Percentiles rank a stretch among this genome's conserved stretches.
These are phyloP conservation scores for Plectrocnemia conspersa DNA, from an alignment of 1,140 invertebrate species.

Conservation along the genomic window DNA sequence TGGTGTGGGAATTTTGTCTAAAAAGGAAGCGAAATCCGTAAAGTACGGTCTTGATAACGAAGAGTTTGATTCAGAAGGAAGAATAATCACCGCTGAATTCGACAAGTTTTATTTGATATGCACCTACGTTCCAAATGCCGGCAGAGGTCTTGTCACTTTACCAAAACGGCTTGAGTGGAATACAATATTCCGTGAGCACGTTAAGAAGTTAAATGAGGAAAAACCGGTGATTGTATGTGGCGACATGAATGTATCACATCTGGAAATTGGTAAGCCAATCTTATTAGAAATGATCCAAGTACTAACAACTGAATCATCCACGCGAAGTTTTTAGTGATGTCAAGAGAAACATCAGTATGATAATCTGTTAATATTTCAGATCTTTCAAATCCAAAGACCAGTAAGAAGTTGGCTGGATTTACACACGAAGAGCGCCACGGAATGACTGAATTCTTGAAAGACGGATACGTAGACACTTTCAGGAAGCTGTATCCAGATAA, in stretches of 20 bases:
- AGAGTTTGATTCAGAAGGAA: conserved; percentile 74
- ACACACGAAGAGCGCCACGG: conserved; percentile 89
- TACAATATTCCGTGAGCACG: conserved; percentile 67
- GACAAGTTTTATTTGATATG: conserved; percentile 84
- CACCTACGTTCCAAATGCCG: conserved; percentile 70
- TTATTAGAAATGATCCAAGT: conserved; percentile 24
- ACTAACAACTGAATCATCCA: conserved; percentile 16
- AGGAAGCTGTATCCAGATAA: conserved; percentile 83
- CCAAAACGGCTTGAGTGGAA: conserved; percentile 91
- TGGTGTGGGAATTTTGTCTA: conserved; percentile 85
- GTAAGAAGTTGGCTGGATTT: conserved; percentile 92
- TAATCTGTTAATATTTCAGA: conserved; percentile 55
- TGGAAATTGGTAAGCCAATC: conserved; percentile 75
- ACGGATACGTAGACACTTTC: conserved; percentile 85
- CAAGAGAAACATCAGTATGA: not conserved
- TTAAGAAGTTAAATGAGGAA: conserved; percentile 76
- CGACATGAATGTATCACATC: conserved; percentile 96
- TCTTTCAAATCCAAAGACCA: conserved; percentile 90
- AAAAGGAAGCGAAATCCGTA: conserved; percentile 79
- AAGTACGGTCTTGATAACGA: conserved; percentile 75
- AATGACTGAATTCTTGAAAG: conserved; percentile 76
- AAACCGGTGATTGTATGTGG: conserved; percentile 95
- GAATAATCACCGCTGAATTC: conserved; percentile 95
- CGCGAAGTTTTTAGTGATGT: not conserved
- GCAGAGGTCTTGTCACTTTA: conserved; percentile 77